Base-by-base conservation (phyloP, 2,888 invertebrate genomes). In the Heliconius hortense region DNA sequence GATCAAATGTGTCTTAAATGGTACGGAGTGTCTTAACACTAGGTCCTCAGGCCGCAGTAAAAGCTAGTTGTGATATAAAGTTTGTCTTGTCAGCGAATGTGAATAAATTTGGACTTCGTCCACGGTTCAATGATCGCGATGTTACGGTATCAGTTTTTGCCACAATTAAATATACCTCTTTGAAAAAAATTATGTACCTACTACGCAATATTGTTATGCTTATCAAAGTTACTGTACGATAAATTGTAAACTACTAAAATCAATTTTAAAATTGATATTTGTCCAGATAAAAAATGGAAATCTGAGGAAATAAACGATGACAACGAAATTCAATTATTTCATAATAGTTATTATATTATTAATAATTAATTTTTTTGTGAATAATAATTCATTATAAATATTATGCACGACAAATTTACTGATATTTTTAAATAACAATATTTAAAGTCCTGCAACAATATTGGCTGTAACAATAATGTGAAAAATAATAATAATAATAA, bases 101-200 rank as follows among this genome's bases (percentile, higher is more conserved):
- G 60, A 68, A 68, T 74, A 67, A 76, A 78, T 77, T 79, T 74
- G 63, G 78, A 31, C 67, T 70, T 76, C 68, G 53, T 68, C 63
- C 62, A 75, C 66, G 74, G 76, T 78, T 74, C 78, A 79, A 72
- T 69, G 63, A 59, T 74, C 72, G 59, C 70, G 67, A 26, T 31
- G 43, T 71, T 60, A 71, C 60, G 70, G 60, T 64, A 43, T 69
- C 26, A 26, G 26, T 74, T 74, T 74, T 74, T 76, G 73, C 35
- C 15, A 71, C 60, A 60, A 73, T 71, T 73, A 66, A 66, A 70
- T 31, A 76, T 48, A 64, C 48, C 56, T 63, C 39, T 64, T n/a
- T 39, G 53, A 24, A 73, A 72, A 75, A 53, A 76, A 53, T 31
- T 15, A 31, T 69, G 24, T 60, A 31, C 18, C 10, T 69, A 28